Conservation (phyloP, 2,797 vertebrate genomes). For the Poecilia picta region DNA sequence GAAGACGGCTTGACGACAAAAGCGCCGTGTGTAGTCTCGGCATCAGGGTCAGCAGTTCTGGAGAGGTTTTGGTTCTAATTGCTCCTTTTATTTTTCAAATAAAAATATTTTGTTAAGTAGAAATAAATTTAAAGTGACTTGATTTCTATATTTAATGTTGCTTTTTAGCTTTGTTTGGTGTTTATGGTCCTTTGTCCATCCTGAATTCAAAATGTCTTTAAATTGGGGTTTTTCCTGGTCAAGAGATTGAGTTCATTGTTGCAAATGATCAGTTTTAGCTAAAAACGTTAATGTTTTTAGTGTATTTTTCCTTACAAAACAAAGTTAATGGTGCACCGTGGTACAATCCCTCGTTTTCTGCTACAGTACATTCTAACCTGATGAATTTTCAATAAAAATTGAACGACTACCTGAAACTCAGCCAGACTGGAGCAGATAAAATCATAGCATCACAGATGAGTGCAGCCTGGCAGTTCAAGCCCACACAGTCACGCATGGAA, state of each 20-base stretch:
- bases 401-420: not conserved
- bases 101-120: not conserved
- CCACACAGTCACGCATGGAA: constrained; percentile 28
- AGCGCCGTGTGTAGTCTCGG: constrained; percentile 25
- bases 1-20: constrained; percentile 64
- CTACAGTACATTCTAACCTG: not conserved
- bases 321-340: not conserved
- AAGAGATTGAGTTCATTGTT: not conserved
- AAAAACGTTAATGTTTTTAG: not conserved
- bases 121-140: not conserved
- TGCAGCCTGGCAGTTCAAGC: constrained; percentile 18
- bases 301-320: not conserved
- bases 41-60: not conserved
- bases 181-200: not conserved
- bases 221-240: not conserved
- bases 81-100: not conserved
- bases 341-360: too few species aligned
- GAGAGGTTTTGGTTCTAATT: not conserved
- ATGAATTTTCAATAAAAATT: constrained; percentile 6
- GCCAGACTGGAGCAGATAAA: constrained; percentile 27
- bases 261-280: not conserved
- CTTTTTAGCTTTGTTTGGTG: not conserved
- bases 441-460: constrained; percentile 42
- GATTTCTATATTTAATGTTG: not conserved
- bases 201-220: too few species aligned